Evolutionary conservation across 2,797 vertebrate species (phyloP), one percentile per base, ranked within the genome.

Genomic region (Anguilla anguilla): DNA sequence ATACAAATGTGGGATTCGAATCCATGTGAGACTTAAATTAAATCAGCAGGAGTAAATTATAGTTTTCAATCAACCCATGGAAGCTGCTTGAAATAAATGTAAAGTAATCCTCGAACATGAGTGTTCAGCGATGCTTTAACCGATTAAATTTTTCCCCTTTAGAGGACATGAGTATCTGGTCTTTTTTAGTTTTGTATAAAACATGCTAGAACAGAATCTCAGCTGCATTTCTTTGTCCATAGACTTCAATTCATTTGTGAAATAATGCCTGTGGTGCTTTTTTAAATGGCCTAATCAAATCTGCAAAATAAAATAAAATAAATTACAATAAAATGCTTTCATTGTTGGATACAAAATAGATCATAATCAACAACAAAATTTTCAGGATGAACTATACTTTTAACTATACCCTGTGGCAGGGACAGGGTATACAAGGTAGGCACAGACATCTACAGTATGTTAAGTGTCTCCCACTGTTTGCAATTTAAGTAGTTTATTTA

Each of bases 401-500:
- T 69, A 69, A 69, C 9, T 28, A 69, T 69, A 28, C 22, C 9
- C 15, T 77, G 13, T 77, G 15, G 10, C 19, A 19, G n/a, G 25
- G 15, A 43, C 39, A 46, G 64, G 64, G 64, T 69, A 69, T 25
- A n/a, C 31, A 13, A 39, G 72, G 31, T 77, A 35, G 72, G 22
- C 46, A 82, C 46, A 25, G 46, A 82, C 46, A 46, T 43, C 74
- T 46, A 79, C 74, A 79, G 22, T 82, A n/a, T 51, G 43, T n/a
- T 82, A 25, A 82, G 43, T 4, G 79, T 69, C 79, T 22, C 79
- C 79, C 19, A 51, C 19, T 51, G 74, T 82, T 46, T 82, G 46
- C 22, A n/a, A 51, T 46, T n/a, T 82, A 49, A 82, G 79, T 51
- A n/a, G 79, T 49, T 82, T 51, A 82, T 82, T 82, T 51, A 51